Conservation (phyloP, 1,140 invertebrate species). For the Habropoda laboriosa region DNA sequence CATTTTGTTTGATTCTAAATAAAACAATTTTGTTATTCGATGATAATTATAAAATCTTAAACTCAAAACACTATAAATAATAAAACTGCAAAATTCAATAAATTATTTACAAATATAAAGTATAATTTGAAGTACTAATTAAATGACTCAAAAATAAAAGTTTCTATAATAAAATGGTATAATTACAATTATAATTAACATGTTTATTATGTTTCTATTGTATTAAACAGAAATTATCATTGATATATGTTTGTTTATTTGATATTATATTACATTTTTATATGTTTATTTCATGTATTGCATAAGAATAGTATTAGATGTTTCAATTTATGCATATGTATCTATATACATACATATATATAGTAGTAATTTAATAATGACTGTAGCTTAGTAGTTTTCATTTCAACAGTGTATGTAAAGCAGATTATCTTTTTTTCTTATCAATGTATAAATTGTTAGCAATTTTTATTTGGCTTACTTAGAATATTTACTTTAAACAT, state of each 20-base stretch:
- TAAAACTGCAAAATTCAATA: no score
- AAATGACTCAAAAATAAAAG: no score
- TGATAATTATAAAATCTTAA: background rate
- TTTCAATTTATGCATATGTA: background rate
- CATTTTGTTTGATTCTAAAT: conserved; percentile 31
- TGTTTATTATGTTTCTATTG: no score
- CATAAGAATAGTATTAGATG: background rate
- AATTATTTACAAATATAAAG: background rate
- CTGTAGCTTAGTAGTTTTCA: background rate
- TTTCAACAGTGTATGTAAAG: background rate
- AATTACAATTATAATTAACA: background rate
- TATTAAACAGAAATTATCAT: no score
- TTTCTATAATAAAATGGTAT: no score
- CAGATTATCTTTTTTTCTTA: background rate
- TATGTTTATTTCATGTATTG: background rate
- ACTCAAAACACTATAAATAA: background rate
- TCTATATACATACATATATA: background rate
- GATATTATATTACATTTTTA: no score
- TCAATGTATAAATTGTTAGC: background rate
- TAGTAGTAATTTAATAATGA: background rate
- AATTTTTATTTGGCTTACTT: background rate
- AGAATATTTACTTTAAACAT: conserved; percentile 1
- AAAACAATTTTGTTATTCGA: background rate
- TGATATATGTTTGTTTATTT: no score
- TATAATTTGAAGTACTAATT: background rate